Evolutionary conservation across 2,888 invertebrate species (phyloP), one percentile per base, ranked within the genome.

Genomic region (Bombyx huttoni): DNA sequence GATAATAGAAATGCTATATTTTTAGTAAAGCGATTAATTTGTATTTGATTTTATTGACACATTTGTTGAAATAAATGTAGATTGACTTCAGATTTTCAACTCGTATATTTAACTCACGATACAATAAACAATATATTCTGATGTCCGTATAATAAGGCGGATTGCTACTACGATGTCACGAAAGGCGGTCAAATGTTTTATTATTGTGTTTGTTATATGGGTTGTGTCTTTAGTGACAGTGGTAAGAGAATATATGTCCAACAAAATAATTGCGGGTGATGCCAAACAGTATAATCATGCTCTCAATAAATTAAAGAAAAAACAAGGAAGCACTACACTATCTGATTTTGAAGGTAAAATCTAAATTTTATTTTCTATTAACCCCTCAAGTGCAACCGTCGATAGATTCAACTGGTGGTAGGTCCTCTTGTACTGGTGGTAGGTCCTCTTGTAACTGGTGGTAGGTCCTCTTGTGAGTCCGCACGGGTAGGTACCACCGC

Each of bases 201-300:
- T 52, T 6, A n/a, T 72, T 0, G 12, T 73, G 1, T 49, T 67
- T 6, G 13, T 65, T 0, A 61, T 78, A 53, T 81, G 78, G 79
- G 9, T 69, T 6, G 64, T 73, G 9, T 69, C 74, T 0, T 55
- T 75, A 33, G 47, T 75, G 12, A 66, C 70, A 2, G 63, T 78
- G 13, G 48, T 67, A 2, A 67, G 56, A 13, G 65, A 77, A 50
- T 65, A 64, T 35, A 60, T 56, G 24, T 56, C 40, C 1, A 56
- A 53, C 6, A 58, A 52, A 46, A 56, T 57, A 14, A n/a, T 59
- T 7, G 48, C 56, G 1, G 50, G 53, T 45, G 55, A 61, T 13
- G 54, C 59, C 14, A 49, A 56, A 14, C 49, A 56, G 8, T 70
- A 66, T 51, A 64, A 71, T 24, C 48, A 56, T 8, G 63, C 64